phyloP scores from a whole-genome alignment of 1,140 invertebrate species.

The Drosophila bocki region DNA sequence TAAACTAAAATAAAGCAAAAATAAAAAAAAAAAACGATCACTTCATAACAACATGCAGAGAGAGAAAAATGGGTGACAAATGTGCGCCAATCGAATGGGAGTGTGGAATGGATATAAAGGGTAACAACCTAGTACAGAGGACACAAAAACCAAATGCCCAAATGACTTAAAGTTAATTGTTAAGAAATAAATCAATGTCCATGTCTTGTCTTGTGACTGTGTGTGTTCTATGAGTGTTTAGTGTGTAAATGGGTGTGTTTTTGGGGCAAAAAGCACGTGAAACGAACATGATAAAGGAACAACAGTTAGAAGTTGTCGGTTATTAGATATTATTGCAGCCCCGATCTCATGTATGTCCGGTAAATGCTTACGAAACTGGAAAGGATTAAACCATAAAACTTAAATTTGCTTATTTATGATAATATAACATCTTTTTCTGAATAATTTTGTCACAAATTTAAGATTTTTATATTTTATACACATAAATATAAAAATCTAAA shows the following conservation, averaged over 20 bases:
- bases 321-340: constrained; percentile 23
- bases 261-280: constrained; percentile 65
- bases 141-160: constrained; percentile 27
- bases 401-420: too few species aligned
- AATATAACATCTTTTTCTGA: too few species aligned
- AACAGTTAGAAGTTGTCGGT: constrained; percentile 36
- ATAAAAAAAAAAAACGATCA: constrained; percentile 46
- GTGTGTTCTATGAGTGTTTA: constrained; percentile 13
- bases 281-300: constrained; percentile 59
- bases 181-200: constrained; percentile 30
- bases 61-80: constrained; percentile 19
- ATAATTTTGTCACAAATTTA: too few species aligned
- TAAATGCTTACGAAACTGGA: constrained; percentile 10
- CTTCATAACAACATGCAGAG: constrained; percentile 63
- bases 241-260: constrained; percentile 19
- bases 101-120: constrained; percentile 15
- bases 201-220: constrained; percentile 4
- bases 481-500: too few species aligned
- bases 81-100: constrained; percentile 18
- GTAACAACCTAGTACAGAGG: constrained; percentile 15
- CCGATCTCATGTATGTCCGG: not conserved
- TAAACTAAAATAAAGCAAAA: constrained; percentile 16
- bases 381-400: constrained; percentile 4
- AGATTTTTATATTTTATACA: too few species aligned
- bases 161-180: constrained; percentile 30